phyloP scores from a whole-genome alignment of 2,888 invertebrate species.

The Tortrix viridana region DNA sequence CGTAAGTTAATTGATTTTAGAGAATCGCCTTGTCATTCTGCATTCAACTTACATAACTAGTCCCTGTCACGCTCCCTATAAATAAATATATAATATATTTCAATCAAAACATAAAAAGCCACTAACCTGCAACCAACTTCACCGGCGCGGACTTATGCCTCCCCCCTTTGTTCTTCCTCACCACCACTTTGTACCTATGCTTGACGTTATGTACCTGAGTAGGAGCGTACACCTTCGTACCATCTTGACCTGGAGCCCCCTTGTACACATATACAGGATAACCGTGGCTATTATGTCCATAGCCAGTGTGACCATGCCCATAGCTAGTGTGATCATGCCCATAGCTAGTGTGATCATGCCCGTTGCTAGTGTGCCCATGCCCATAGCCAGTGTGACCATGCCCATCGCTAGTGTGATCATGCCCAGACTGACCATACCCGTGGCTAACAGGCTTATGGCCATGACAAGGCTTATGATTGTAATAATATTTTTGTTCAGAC shows the following conservation, averaged over 20 bases:
- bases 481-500: conserved; percentile 28
- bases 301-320: conserved; percentile 5
- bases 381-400: conserved; percentile 12
- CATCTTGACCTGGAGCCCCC: conserved; percentile 51
- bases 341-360: neutral
- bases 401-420: neutral
- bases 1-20: too few relatives aligned
- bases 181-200: conserved; percentile 66
- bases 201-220: conserved; percentile 63
- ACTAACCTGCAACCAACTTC: conserved; percentile 59
- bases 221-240: conserved; percentile 58
- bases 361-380: conserved; percentile 15
- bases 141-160: conserved; percentile 51
- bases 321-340: conserved; percentile 13
- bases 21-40: too few relatives aligned
- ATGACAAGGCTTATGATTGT: conserved; percentile 32
- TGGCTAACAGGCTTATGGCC: conserved; percentile 20
- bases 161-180: conserved; percentile 60
- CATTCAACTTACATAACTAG: too few relatives aligned
- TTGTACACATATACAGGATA: conserved; percentile 44
- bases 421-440: conserved; percentile 32
- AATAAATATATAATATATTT: too few relatives aligned
- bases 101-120: neutral
- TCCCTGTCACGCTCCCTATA: too few relatives aligned
- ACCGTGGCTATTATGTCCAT: conserved; percentile 12